Conservation (phyloP, 2,797 vertebrate species). For the Catamblyrhynchus diadema region DNA sequence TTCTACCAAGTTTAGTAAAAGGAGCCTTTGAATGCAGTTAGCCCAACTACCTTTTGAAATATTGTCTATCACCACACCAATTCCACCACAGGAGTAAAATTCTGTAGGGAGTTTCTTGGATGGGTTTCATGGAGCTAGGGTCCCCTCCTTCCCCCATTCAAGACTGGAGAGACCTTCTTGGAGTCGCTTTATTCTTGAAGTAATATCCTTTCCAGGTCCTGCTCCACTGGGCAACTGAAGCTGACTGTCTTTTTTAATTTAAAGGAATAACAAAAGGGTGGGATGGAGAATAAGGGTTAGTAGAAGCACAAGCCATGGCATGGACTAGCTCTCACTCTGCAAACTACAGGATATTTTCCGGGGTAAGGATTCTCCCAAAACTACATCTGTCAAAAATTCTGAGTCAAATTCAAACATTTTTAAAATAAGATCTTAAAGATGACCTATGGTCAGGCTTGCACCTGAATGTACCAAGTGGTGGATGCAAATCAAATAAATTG, state of each 20-base stretch:
- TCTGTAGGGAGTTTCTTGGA: neutral
- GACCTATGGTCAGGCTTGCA: neutral
- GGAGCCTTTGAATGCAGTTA: neutral
- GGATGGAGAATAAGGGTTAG: neutral
- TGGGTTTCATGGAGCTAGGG: neutral
- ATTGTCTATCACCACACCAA: neutral
- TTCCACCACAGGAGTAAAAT: neutral
- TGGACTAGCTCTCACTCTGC: neutral
- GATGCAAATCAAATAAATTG: neutral
- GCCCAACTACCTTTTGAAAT: neutral
- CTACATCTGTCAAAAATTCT: neutral
- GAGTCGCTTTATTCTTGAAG: neutral
- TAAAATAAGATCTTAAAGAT: neutral
- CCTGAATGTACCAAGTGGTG: no score
- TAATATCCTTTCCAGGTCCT: neutral
- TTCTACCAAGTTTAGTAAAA: neutral
- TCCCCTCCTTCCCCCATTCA: neutral
- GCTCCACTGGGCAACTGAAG: neutral
- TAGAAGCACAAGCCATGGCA: neutral
- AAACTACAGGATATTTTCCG: neutral
- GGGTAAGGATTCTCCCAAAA: neutral
- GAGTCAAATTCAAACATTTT: neutral
- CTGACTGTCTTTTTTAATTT: neutral
- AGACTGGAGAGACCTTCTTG: neutral
- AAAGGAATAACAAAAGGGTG: neutral